Evolutionary conservation across 2,888 invertebrate species (phyloP), one percentile per base, ranked within the genome.

Genomic region (Lypha dubia): DNA sequence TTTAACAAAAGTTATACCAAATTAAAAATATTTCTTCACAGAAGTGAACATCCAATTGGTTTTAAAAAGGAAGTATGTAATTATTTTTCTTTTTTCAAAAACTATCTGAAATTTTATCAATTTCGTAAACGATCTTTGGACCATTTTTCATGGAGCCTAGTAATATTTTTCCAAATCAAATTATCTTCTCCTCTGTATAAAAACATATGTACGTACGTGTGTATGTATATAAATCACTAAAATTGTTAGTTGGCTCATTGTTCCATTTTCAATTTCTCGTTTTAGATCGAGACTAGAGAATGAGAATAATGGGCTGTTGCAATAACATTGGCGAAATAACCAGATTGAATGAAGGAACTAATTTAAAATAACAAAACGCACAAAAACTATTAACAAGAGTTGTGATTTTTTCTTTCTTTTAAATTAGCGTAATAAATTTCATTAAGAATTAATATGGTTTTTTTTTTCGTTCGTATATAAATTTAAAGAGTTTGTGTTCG

Each of bases 401-500:
- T 62, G 46, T 49, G 46, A 35, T 73, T 62, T 58, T 71, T 28
- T n/a, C n/a, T n/a, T n/a, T n/a, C n/a, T n/a, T n/a, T 63, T 46
- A 6, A n/a, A 1, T 44, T 44, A 15, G 11, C 11, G 38, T 11
- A 38, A 38, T 38, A 44, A n/a, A 20, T 49, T 49, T 17, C 7
- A 49, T 24, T 51, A 24, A 63, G 44, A 79, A 76, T 74, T 85
- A 84, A 68, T 77, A 13, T 46, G 51, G 15, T 60, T 68, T 84
- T 81, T 75, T 65, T 68, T 84, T 81, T 75, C 62, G 51, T 77
- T 58, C 83, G 15, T 63, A 77, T 84, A 74, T 71, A 77, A 84
- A 84, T 73, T 89, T 89, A 84, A 93, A 96, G 96, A 87, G 96
- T 96, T 56, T 97, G 96, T 92, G 94, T 96, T 87, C 94, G 97